Conservation (phyloP, 2,113 vertebrate genomes). For the Cettia cetti region DNA sequence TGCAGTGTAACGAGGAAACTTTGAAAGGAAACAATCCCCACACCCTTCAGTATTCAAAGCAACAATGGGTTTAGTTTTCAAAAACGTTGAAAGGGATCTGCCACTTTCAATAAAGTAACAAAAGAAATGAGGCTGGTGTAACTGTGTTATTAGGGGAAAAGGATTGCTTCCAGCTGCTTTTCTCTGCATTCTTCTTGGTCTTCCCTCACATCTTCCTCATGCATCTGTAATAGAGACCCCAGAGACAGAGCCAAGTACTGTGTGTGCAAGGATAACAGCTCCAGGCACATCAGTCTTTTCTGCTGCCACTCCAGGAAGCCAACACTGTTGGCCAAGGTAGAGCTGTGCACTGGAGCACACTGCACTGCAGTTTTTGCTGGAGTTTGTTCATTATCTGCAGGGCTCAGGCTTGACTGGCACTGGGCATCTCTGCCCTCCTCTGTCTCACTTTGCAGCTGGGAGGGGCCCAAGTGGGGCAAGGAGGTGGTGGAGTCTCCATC, state of each 20-base stretch:
- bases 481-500: neutral
- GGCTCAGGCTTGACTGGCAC: rapidly evolving
- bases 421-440: neutral
- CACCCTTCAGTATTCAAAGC: constrained; percentile 8
- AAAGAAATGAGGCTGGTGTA: neutral
- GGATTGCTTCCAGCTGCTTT: neutral
- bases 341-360: neutral
- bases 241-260: too few species aligned
- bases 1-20: neutral
- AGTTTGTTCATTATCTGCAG: neutral
- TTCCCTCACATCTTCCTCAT: rapidly evolving
- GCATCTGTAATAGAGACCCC: rapidly evolving
- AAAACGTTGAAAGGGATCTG: constrained; percentile 49
- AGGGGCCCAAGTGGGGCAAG: rapidly evolving
- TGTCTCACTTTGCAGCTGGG: neutral
- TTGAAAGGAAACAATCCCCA: constrained; percentile 41
- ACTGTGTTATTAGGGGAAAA: neutral
- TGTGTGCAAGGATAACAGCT: neutral
- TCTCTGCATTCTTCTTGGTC: neutral
- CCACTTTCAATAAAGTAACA: constrained; percentile 70
- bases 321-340: rapidly evolving
- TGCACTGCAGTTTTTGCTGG: neutral
- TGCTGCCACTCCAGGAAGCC: neutral
- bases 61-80: constrained; percentile 44
- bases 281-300: neutral